Evolutionary conservation across 2,888 invertebrate species (phyloP).

Genomic region (Dasypogon diadema): DNA sequence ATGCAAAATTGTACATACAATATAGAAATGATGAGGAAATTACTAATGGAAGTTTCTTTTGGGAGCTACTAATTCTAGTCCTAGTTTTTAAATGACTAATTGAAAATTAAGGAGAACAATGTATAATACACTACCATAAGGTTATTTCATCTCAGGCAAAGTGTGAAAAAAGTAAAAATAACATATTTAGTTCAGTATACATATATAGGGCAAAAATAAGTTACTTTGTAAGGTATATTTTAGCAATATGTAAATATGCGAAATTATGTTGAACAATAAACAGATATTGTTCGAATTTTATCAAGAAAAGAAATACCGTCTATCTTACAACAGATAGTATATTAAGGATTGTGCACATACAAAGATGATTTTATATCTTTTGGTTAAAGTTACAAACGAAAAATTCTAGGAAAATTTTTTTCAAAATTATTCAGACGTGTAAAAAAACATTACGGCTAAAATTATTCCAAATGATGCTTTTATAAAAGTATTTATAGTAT

Average conservation of each 20-base stretch:
- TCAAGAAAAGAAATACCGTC: neutral
- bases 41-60: conserved; percentile 37
- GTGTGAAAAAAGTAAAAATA: conserved; percentile 14
- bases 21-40: neutral
- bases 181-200: conserved; percentile 1
- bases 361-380: too few relatives aligned
- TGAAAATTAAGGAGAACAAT: neutral
- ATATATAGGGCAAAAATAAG: neutral
- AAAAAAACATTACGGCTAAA: conserved; percentile 11
- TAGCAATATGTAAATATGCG: conserved; percentile 2
- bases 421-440: conserved; percentile 31
- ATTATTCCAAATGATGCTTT: neutral
- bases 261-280: neutral
- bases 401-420: conserved; percentile 29
- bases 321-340: too few relatives aligned
- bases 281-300: conserved; percentile 9
- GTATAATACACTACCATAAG: neutral
- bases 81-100: conserved; percentile 18
- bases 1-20: neutral
- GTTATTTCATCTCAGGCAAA: conserved; percentile 39
- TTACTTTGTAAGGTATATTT: conserved; percentile 30
- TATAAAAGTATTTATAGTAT: neutral
- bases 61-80: conserved; percentile 35
- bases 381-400: too few relatives aligned
- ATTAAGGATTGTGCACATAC: too few relatives aligned